Conservation (phyloP, 2,113 vertebrate genomes). For the Lathamus discolor region DNA sequence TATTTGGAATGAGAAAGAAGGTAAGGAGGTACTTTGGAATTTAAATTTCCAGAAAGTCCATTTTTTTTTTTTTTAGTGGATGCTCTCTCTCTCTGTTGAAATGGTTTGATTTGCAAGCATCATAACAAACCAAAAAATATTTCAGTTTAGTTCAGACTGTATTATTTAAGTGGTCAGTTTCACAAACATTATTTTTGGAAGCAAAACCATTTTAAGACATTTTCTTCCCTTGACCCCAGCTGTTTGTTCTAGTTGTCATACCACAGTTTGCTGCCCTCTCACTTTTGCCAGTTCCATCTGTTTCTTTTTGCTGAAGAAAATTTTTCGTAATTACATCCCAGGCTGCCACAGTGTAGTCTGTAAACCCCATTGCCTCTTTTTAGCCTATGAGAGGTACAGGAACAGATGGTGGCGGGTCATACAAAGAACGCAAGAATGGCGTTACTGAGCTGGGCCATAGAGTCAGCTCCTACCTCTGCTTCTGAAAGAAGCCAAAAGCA, state of each 20-base stretch:
- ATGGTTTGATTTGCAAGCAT: accelerated
- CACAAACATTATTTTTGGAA: not conserved
- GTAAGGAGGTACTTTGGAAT: not conserved
- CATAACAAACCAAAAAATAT: not conserved
- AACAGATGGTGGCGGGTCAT: not conserved
- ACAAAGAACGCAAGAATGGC: not conserved
- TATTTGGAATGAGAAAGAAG: not conserved
- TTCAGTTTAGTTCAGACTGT: not conserved
- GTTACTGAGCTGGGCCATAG: not conserved
- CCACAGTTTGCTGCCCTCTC: not conserved
- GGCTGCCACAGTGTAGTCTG: not conserved
- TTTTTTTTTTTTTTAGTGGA: not conserved
- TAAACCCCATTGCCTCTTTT: not conserved
- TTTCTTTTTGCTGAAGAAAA: not conserved
- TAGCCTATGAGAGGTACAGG: not conserved
- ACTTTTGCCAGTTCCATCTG: not conserved
- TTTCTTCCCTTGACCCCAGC: not conserved
- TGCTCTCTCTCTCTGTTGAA: accelerated
- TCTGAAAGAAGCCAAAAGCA: not conserved
- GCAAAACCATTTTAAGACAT: not conserved
- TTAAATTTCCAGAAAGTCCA: not conserved
- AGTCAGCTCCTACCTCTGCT: not conserved
- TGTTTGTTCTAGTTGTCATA: not conserved
- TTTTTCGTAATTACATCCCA: not conserved
- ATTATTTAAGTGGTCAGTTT: not conserved